Evolutionary conservation across 2,888 invertebrate genomes (phyloP).

Genomic region (Scaptomyza reducta): DNA sequence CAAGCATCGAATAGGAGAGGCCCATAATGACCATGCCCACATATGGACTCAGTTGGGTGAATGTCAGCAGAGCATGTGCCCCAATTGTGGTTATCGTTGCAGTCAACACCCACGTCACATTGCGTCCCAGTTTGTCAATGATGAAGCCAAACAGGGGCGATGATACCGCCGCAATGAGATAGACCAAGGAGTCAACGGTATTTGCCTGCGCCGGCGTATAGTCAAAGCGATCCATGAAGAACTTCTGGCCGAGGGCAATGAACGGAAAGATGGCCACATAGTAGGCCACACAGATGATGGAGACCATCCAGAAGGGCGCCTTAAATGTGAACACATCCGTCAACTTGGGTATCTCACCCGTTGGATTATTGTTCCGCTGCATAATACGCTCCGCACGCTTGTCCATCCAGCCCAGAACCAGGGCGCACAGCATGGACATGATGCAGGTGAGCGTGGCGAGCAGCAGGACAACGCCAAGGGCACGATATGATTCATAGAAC

Average conservation of each 20-base stretch:
- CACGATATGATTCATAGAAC: conserved; percentile 88
- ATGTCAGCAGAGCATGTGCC: conserved; percentile 88
- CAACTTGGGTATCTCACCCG: conserved; percentile 88
- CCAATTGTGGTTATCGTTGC: conserved; percentile 89
- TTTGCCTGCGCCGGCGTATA: conserved; percentile 90
- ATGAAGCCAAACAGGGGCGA: conserved; percentile 95
- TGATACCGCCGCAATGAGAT: conserved; percentile 91
- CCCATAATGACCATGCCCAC: conserved; percentile 91
- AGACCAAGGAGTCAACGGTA: conserved; percentile 93
- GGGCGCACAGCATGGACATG: conserved; percentile 92
- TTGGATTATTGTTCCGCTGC: conserved; percentile 87
- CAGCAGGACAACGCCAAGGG: conserved; percentile 91
- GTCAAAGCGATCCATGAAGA: conserved; percentile 93
- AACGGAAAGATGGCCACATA: conserved; percentile 98
- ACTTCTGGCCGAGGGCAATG: conserved; percentile 96
- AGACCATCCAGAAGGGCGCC: conserved; percentile 94
- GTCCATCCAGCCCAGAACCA: conserved; percentile 93
- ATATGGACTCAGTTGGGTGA: conserved; percentile 88
- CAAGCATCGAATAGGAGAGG: conserved; percentile 94
- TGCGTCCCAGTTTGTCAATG: conserved; percentile 95
- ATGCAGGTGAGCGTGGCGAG: conserved; percentile 92
- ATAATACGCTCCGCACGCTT: conserved; percentile 92
- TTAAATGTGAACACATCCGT: conserved; percentile 93
- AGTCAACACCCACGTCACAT: conserved; percentile 93
- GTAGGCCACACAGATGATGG: conserved; percentile 95